phyloP scores from a whole-genome alignment of 2,113 vertebrate species.

The Lophura nycthemera region DNA sequence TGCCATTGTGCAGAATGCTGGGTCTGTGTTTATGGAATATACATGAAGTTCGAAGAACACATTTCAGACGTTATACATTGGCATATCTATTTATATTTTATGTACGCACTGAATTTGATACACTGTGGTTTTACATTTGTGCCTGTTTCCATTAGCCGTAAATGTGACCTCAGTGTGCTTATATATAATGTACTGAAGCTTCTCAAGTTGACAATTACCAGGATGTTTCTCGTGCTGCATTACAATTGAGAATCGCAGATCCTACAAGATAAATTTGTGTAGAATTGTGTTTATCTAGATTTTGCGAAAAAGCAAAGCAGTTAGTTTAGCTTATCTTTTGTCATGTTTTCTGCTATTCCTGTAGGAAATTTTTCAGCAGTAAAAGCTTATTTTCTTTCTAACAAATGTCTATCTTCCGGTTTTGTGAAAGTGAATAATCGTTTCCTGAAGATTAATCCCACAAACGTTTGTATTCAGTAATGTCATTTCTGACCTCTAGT shows the following conservation, averaged over 20 bases:
- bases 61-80: neutral
- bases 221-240: neutral
- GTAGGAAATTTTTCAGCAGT: neutral
- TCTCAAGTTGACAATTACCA: conserved; percentile 3
- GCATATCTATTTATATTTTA: neutral
- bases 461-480: neutral
- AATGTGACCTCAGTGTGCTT: neutral
- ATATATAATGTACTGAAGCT: neutral
- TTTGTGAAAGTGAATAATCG: conserved; percentile 1
- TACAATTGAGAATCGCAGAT: neutral
- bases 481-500: conserved; percentile 1
- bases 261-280: neutral
- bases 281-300: neutral
- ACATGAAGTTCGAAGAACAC: neutral
- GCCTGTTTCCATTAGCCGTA: conserved; percentile 11
- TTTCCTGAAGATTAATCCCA: neutral
- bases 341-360: neutral
- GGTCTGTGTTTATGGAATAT: neutral
- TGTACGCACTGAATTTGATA: rapidly evolving
- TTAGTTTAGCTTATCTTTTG: neutral
- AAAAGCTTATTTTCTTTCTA: neutral
- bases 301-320: neutral
- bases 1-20: rapidly evolving
- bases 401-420: neutral
- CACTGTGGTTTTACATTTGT: neutral